Base-by-base conservation (phyloP, 2,888 invertebrate genomes). In the Leptura quadrifasciata region DNA sequence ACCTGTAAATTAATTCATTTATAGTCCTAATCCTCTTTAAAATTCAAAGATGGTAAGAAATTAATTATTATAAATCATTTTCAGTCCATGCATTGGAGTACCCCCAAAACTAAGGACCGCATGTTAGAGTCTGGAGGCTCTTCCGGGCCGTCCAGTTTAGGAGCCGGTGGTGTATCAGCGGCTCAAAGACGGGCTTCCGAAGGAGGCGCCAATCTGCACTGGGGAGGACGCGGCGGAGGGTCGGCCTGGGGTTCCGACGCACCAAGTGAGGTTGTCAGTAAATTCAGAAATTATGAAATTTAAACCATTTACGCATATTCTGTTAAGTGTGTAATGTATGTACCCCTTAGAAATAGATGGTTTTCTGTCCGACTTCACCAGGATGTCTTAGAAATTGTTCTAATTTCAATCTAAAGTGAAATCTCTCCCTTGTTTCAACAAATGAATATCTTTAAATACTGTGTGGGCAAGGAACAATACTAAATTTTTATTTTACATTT, bases 11-110 rank as follows among this genome's bases (percentile, higher is more conserved):
- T n/a, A n/a, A n/a, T n/a, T n/a, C n/a, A n/a, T n/a, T n/a, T n/a
- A n/a, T n/a, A n/a, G n/a, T n/a, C n/a, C n/a, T n/a, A n/a, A n/a
- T n/a, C n/a, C n/a, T n/a, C n/a, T n/a, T n/a, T n/a, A n/a, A n/a
- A n/a, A n/a, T n/a, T n/a, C n/a, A n/a, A n/a, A n/a, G n/a, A n/a
- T n/a, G n/a, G n/a, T n/a, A n/a, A n/a, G n/a, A n/a, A 24, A 24
- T 47, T 47, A 47, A 12, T 47, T 15, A 47, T 47, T 15, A 47
- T 15, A 65, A 47, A 9, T 61, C 17, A 20, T 58, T 77, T 87
- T 68, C 91, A 97, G 94, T 96, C 96, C 69, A 96, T 97, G 95
- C 97, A 97, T 88, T 97, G 97, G 97, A 94, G 94, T 79, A 95
- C 94, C 78, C 95, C 96, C 54, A 96, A 96, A 89, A 96, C 96